Evolutionary conservation across 2,888 invertebrate genomes (phyloP), one percentile per base, ranked within the genome.

Genomic region (Leptarthrus brevirostris): DNA sequence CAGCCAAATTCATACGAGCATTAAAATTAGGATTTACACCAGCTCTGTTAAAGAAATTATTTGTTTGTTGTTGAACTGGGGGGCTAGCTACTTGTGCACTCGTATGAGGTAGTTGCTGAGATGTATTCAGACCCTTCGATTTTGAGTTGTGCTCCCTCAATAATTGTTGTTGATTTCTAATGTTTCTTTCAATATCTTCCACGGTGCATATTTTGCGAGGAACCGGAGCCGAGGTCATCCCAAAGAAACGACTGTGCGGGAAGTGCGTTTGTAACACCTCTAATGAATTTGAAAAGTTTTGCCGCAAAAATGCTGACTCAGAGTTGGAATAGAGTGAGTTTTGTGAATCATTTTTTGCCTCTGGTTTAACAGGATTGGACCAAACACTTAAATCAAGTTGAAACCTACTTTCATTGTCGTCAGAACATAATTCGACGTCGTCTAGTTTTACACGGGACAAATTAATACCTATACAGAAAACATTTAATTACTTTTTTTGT

Each of bases 301-400:
- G 80, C 2, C 81, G 81, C 61, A 84, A 77, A 77, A 83, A 80
- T 47, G 36, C 18, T 8, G 80, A 79, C 26, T 81, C 81, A 0
- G 79, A 78, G 74, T 81, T 80, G 0, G 79, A 71, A 40, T 78
- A 79, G 2, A 77, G 64, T 40, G 75, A 74, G 20, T 47, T 71
- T 30, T 80, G 61, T 24, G 66, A 66, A 44, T 36, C 26, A n/a
- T 34, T 8, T 40, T 70, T 73, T 80, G 78, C 24, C 44, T 34
- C 78, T 73, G 82, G 78, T 77, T 81, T 81, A 3, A 80, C 79
- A 20, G 84, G 83, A 78, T 83, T 84, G 22, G 86, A 83, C 88
- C 88, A 88, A 14, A 88, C 87, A 53, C 86, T 86, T 0, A 87
- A 86, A 78, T 84, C 83, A 66, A 84, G 77, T 69, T 80, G 81